Evolutionary conservation across 2,888 invertebrate species (phyloP).

Genomic region (Cremastinae sp.): DNA sequence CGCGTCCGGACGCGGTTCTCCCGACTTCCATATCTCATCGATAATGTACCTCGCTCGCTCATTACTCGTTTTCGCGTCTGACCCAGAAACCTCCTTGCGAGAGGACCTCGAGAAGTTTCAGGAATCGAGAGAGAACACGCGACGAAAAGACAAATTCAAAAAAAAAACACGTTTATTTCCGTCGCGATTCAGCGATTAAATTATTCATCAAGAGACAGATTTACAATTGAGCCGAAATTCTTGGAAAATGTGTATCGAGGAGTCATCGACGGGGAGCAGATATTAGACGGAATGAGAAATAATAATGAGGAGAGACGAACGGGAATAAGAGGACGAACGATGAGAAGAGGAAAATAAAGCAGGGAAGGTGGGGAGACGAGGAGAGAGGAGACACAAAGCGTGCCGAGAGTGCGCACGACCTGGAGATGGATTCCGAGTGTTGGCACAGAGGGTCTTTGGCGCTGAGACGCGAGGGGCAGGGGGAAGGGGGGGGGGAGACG

Average conservation of each 20-base stretch:
- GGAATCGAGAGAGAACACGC: too few species aligned
- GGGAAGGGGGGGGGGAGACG: conserved; percentile 1
- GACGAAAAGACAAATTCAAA: too few species aligned
- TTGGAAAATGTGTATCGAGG: not conserved
- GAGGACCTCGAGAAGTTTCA: too few species aligned
- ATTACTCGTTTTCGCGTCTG: conserved; percentile 24
- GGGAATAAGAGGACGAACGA: too few species aligned
- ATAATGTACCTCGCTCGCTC: conserved; percentile 36
- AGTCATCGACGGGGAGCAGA: too few species aligned
- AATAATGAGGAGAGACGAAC: too few species aligned
- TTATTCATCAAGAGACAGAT: not conserved
- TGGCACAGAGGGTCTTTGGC: conserved; percentile 44
- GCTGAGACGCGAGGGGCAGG: conserved; percentile 14
- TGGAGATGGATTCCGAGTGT: conserved; percentile 53
- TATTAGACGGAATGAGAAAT: too few species aligned
- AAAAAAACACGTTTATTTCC: conserved; percentile 25
- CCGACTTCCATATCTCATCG: conserved; percentile 44
- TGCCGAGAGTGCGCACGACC: conserved; percentile 23
- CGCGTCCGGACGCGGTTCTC: conserved; percentile 43
- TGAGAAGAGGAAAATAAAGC: too few species aligned
- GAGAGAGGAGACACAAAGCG: conserved; percentile 33
- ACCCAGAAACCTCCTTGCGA: conserved; percentile 11
- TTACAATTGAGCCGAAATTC: not conserved
- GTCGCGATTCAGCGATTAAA: not conserved
- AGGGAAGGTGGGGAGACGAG: too few species aligned